These are phyloP conservation scores for Cecidostiba fungosa DNA, from an alignment of 2,888 invertebrate species.

Conservation along the genomic window DNA sequence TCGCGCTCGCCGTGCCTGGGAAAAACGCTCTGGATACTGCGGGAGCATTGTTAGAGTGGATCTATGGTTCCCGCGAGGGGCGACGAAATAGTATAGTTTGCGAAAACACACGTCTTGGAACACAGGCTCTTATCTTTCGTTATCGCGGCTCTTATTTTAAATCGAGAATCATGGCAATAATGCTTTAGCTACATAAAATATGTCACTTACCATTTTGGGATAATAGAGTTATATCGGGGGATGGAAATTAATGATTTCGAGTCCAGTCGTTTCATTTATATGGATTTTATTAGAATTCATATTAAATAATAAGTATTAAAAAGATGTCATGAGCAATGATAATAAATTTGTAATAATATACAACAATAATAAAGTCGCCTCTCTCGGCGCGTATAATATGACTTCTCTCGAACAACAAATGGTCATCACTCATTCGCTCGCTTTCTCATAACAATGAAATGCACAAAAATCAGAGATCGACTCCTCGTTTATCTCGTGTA, in stretches of 20 bases:
- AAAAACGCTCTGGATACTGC: not conserved
- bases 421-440: not conserved
- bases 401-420: constrained; percentile 29
- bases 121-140: not conserved
- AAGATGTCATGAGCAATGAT: constrained; percentile 25
- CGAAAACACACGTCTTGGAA: not conserved
- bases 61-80: not conserved
- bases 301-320: constrained; percentile 45
- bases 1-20: not conserved
- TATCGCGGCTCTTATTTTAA: not conserved
- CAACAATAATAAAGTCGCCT: constrained; percentile 28
- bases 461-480: constrained; percentile 6
- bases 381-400: constrained; percentile 9
- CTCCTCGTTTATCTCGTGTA: not conserved
- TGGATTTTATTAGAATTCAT: constrained; percentile 45
- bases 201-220: not conserved
- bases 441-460: constrained; percentile 3
- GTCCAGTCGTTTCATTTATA: constrained; percentile 16
- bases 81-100: not conserved
- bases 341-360: constrained; percentile 30
- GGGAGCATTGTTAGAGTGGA: not conserved
- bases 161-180: not conserved
- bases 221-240: not conserved
- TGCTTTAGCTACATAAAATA: not conserved
- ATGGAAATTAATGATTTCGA: not conserved